These are phyloP conservation scores for Coelinius sp. DNA, from an alignment of 2,888 invertebrate genomes.

Conservation along the genomic window DNA sequence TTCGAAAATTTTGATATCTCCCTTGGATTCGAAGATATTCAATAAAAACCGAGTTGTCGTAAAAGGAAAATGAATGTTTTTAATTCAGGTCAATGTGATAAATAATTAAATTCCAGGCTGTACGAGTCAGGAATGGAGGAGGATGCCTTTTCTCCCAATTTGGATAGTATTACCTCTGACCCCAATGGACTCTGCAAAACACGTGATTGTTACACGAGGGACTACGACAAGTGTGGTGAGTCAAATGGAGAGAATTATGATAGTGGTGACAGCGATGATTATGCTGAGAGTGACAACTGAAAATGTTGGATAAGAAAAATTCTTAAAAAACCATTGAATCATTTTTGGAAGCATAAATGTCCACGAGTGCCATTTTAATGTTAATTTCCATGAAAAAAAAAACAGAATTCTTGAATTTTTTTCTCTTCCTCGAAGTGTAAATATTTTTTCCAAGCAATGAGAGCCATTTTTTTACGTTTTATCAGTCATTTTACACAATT, in stretches of 20 bases:
- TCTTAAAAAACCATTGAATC: background rate
- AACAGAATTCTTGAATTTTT: background rate
- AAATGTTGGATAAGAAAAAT: background rate
- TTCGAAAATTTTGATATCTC: too few species aligned
- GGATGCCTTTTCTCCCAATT: constrained; percentile 79
- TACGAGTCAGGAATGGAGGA: constrained; percentile 72
- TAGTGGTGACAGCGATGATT: constrained; percentile 68
- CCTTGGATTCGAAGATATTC: too few species aligned
- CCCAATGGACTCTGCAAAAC: constrained; percentile 23
- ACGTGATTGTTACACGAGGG: constrained; percentile 23
- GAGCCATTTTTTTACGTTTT: constrained; percentile 17
- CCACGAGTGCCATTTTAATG: background rate
- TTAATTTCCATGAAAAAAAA: constrained; percentile 16
- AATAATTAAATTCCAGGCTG: constrained; percentile 50
- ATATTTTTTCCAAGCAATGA: constrained; percentile 17
- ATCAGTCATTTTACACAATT: constrained; percentile 14
- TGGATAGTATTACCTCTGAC: constrained; percentile 73
- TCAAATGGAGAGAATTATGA: constrained; percentile 61
- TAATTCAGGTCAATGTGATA: background rate
- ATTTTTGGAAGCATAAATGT: constrained; percentile 27
- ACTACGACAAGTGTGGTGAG: constrained; percentile 40
- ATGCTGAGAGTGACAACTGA: constrained; percentile 67
- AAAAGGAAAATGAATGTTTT: too few species aligned
- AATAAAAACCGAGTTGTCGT: too few species aligned
- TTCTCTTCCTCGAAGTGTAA: background rate